Evolutionary conservation across 1,140 invertebrate species (phyloP).

Genomic region (Trichonephila clavata): DNA sequence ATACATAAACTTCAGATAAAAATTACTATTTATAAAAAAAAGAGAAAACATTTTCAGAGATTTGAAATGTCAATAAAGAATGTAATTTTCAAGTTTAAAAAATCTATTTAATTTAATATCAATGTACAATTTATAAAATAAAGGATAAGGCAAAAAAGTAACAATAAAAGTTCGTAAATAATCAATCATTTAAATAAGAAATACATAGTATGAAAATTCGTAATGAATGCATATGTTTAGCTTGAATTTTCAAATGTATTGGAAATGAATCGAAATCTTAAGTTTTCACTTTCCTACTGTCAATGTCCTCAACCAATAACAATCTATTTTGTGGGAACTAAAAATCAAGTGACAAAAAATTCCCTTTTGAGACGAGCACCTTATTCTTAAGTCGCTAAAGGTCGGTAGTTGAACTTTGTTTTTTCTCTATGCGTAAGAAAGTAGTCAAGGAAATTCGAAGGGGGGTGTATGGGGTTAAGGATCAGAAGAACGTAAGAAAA

Average conservation of each 20-base stretch:
- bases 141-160: no score
- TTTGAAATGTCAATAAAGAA: no score
- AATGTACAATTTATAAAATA: no score
- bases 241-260: not conserved
- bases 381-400: conserved; percentile 38
- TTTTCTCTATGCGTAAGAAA: conserved; percentile 24
- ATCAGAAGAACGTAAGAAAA: not conserved
- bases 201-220: no score
- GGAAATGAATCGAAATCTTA: not conserved
- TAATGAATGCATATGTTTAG: no score
- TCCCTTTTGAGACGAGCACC: conserved; percentile 11
- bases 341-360: conserved; percentile 16
- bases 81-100: no score
- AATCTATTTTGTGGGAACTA: conserved; percentile 54
- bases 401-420: conserved; percentile 66
- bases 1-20: no score
- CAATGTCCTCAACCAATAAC: conserved; percentile 58
- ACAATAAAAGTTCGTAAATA: no score
- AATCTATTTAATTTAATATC: no score
- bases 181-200: no score
- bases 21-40: no score
- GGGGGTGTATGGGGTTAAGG: conserved; percentile 31
- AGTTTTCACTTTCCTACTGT: not conserved
- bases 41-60: no score
- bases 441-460: conserved; percentile 11